Evolutionary conservation across 2,888 invertebrate species (phyloP).

Genomic region (Caenorhabditis sp.): DNA sequence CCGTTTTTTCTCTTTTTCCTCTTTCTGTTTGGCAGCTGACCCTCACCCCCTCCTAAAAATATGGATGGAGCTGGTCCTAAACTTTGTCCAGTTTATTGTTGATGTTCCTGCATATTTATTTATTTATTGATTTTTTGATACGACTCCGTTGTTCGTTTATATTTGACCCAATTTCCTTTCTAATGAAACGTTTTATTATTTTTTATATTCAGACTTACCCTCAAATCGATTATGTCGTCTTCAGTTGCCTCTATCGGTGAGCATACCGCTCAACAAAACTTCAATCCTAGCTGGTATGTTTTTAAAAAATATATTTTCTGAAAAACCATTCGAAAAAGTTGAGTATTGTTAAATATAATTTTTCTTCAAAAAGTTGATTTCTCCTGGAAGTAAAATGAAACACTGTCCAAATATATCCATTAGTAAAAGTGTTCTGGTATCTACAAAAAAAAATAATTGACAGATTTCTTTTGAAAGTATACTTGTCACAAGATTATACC

Average conservation of each 20-base stretch:
- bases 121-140: neutral
- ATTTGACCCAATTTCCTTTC: no score
- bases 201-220: slow-evolving; percentile 22
- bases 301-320: neutral
- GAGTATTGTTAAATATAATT: neutral
- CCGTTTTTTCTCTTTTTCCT: neutral
- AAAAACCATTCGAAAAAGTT: no score
- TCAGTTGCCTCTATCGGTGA: slow-evolving; percentile 40
- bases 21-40: neutral
- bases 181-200: no score
- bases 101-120: neutral
- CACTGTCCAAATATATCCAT: no score
- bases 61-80: neutral
- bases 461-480: no score
- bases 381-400: no score
- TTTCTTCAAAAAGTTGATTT: no score
- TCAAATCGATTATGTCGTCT: slow-evolving; percentile 27
- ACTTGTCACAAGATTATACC: no score
- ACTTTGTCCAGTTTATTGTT: neutral
- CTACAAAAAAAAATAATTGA: no score
- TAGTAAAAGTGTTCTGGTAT: no score
- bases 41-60: slow-evolving; percentile 1
- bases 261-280: slow-evolving; percentile 41
- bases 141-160: no score
- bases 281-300: slow-evolving; percentile 53